Conservation (phyloP, 2,888 invertebrate genomes). For the Euproctis similis region DNA sequence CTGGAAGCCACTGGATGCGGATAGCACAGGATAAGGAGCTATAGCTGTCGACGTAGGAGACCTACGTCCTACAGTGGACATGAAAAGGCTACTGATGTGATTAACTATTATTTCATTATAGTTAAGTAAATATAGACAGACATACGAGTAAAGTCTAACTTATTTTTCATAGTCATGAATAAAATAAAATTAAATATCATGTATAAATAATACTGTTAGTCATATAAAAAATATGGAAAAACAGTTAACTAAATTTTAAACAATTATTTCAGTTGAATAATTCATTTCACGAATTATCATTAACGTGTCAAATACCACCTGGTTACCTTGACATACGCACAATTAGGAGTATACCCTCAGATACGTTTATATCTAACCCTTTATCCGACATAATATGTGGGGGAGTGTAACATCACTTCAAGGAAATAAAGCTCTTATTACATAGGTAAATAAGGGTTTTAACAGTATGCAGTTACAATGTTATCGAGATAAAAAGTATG, state of each 20-base stretch:
- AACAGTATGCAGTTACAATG: conserved; percentile 4
- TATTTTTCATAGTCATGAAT: too few species aligned
- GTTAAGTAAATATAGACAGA: too few species aligned
- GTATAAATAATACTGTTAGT: too few species aligned
- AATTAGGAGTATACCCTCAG: conserved; percentile 22
- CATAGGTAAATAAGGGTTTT: conserved; percentile 1
- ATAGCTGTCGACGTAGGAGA: too few species aligned
- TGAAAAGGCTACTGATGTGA: too few species aligned
- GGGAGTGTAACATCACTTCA: conserved; percentile 17
- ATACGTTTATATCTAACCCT: conserved; percentile 38
- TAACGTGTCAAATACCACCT: conserved; percentile 29
- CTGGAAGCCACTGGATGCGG: too few species aligned
- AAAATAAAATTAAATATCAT: too few species aligned
- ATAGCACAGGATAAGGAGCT: too few species aligned
- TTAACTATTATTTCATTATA: too few species aligned
- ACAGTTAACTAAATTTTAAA: conserved; percentile 17
- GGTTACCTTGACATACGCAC: conserved; percentile 21
- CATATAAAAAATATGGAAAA: too few species aligned
- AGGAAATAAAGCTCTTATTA: conserved; percentile 12
- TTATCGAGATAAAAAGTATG: conserved; percentile 23
- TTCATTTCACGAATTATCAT: conserved; percentile 23
- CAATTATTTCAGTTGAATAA: conserved; percentile 18
- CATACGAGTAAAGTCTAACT: too few species aligned
- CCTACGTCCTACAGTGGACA: too few species aligned
- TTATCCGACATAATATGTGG: conserved; percentile 32